Percentiles rank a stretch among this genome's conserved stretches.
These are phyloP conservation scores for Papilio xuthus DNA, from an alignment of 1,140 invertebrate genomes.

Conservation along the genomic window DNA sequence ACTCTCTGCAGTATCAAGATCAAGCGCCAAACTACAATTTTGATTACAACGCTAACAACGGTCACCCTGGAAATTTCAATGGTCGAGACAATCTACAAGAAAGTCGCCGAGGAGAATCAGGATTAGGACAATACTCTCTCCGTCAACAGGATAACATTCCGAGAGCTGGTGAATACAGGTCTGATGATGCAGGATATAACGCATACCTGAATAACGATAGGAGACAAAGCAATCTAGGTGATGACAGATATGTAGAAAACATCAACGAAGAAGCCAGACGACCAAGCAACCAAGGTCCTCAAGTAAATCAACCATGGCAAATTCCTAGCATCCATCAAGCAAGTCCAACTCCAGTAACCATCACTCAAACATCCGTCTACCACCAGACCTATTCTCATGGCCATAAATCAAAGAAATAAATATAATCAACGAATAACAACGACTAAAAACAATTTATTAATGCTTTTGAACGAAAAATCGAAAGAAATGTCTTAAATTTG, in stretches of 20 bases:
- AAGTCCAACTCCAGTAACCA: slow-evolving; percentile 52
- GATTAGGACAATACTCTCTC: slow-evolving; percentile 84
- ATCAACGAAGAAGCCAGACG: slow-evolving; percentile 47
- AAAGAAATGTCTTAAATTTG: background rate
- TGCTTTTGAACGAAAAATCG: no score
- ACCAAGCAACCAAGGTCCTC: slow-evolving; percentile 45
- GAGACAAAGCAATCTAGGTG: slow-evolving; percentile 43
- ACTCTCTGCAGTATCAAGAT: slow-evolving; percentile 52
- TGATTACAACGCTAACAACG: slow-evolving; percentile 85
- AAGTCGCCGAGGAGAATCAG: slow-evolving; percentile 82
- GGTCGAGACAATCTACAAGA: slow-evolving; percentile 66
- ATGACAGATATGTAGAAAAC: slow-evolving; percentile 44
- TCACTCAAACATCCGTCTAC: slow-evolving; percentile 58
- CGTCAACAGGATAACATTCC: slow-evolving; percentile 85
- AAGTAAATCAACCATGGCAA: slow-evolving; percentile 54
- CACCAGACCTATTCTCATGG: slow-evolving; percentile 53
- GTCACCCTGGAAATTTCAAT: slow-evolving; percentile 78
- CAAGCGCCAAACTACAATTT: slow-evolving; percentile 82
- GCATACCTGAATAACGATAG: slow-evolving; percentile 68
- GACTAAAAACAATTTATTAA: background rate
- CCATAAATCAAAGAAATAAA: slow-evolving; percentile 61
- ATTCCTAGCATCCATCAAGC: slow-evolving; percentile 45
- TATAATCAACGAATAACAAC: slow-evolving; percentile 46
- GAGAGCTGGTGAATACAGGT: slow-evolving; percentile 85
- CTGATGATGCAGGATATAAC: slow-evolving; percentile 68